Conservation (phyloP, 2,888 invertebrate genomes). For the Electrophaes corylata region DNA sequence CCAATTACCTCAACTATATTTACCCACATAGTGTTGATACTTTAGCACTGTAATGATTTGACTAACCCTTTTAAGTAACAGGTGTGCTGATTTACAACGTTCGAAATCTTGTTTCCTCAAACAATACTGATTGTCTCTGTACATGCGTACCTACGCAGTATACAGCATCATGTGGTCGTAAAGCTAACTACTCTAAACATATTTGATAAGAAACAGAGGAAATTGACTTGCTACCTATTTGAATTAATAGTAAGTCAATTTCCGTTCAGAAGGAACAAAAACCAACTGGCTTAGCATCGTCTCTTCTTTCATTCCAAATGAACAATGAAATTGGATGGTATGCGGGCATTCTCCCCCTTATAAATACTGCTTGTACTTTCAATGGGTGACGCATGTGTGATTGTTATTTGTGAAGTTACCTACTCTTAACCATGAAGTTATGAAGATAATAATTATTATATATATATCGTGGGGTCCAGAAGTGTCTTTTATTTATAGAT, state of each 20-base stretch:
- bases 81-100: neutral
- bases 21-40: too few relatives aligned
- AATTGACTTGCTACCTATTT: neutral
- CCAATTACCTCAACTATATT: too few relatives aligned
- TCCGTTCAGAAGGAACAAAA: slow-evolving; percentile 19
- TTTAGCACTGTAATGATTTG: too few relatives aligned
- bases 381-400: slow-evolving; percentile 35
- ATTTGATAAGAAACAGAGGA: slow-evolving; percentile 9
- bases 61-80: neutral
- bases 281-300: slow-evolving; percentile 10
- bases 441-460: too few relatives aligned
- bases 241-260: neutral
- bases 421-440: slow-evolving; percentile 7
- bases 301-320: slow-evolving; percentile 27
- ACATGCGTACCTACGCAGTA: neutral
- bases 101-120: neutral
- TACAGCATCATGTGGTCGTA: neutral
- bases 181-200: neutral
- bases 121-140: neutral
- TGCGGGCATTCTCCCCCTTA: slow-evolving; percentile 41
- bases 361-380: slow-evolving; percentile 31
- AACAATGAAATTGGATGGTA: slow-evolving; percentile 39
- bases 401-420: slow-evolving; percentile 17
- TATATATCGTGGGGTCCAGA: too few relatives aligned
- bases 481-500: too few relatives aligned